Base-by-base conservation (phyloP, 2,113 vertebrate genomes). In the Passer montanus region DNA sequence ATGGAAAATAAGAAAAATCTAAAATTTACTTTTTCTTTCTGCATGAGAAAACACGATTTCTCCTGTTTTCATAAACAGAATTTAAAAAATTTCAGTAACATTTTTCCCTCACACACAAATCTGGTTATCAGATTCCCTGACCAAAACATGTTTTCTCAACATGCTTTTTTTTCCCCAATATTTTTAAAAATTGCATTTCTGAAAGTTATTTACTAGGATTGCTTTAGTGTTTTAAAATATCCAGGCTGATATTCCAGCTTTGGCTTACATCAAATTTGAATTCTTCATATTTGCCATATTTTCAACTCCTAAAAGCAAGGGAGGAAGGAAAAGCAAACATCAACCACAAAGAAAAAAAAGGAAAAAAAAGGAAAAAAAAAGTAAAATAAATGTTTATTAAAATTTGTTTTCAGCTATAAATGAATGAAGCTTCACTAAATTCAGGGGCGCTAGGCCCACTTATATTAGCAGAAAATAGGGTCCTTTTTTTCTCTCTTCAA, bases 401-500 rank as follows among this genome's bases (percentile, higher is more conserved):
- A 83, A 88, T 58, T 44, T 83, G 28, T 76, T 95, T 80, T 52
- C 20, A 27, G 21, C 43, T 58, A 52, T 64, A 90, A 90, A 85
- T 86, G 83, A 94, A 89, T 53, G 72, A 94, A 78, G 13, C 47
- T 64, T 93, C 84, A 81, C 93, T 81, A 81, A 94, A 93, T 95
- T 93, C 78, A 84, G 88, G 88, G 85, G 95, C 95, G 67, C 10
- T 95, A 73, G 77, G 85, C 70, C 44, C 75, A 88, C 68, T 90
- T 93, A 17, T 20, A 91, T 84, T 80, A 92, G 78, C 76, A 95
- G 63, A 77, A 90, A 97, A 91, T 56, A 82, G 60, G 69, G 77
- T 66, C 62, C 56, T 93, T 96, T 92, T 89, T 89, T 90, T 62
- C 55, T 49, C 62, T 93, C 60, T 95, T 93, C 91, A 94, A 81